These are phyloP conservation scores for Ferrisia virgata DNA, from an alignment of 2,888 invertebrate species.

Conservation along the genomic window DNA sequence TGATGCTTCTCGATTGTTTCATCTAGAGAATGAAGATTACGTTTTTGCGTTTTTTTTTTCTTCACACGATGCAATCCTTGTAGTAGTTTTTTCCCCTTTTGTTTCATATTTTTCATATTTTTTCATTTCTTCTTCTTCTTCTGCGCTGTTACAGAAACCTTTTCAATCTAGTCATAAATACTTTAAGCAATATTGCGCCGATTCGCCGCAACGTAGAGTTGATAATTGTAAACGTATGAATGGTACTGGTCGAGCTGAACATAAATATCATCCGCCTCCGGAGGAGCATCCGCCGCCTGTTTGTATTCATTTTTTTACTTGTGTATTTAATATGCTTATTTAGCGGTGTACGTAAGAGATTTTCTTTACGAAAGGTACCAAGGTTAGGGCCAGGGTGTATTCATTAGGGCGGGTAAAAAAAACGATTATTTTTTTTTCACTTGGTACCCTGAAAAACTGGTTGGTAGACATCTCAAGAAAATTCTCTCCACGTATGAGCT, in stretches of 20 bases:
- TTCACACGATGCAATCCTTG: not conserved
- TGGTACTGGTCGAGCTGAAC: slow-evolving; percentile 37
- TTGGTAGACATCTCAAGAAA: too few species aligned
- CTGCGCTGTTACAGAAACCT: not conserved
- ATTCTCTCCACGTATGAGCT: too few species aligned
- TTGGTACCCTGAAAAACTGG: too few species aligned
- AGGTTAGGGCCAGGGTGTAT: too few species aligned
- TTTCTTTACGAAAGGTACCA: too few species aligned
- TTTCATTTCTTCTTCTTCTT: too few species aligned
- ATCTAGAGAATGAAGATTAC: not conserved
- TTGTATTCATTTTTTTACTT: slow-evolving; percentile 39
- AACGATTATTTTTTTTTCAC: too few species aligned
- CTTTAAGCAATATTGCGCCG: slow-evolving; percentile 28
- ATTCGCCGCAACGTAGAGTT: slow-evolving; percentile 21
- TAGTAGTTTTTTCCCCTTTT: not conserved
- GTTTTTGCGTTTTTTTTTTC: not conserved
- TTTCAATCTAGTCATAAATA: slow-evolving; percentile 42
- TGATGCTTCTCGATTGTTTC: not conserved
- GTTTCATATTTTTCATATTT: not conserved
- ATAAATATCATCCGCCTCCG: slow-evolving; percentile 51
- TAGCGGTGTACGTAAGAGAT: not conserved
- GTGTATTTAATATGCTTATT: not conserved
- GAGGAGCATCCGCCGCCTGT: slow-evolving; percentile 51
- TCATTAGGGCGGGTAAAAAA: too few species aligned
- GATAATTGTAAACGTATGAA: slow-evolving; percentile 7